Conservation (phyloP, 2,113 vertebrate genomes). For the Bambusicola thoracicus region DNA sequence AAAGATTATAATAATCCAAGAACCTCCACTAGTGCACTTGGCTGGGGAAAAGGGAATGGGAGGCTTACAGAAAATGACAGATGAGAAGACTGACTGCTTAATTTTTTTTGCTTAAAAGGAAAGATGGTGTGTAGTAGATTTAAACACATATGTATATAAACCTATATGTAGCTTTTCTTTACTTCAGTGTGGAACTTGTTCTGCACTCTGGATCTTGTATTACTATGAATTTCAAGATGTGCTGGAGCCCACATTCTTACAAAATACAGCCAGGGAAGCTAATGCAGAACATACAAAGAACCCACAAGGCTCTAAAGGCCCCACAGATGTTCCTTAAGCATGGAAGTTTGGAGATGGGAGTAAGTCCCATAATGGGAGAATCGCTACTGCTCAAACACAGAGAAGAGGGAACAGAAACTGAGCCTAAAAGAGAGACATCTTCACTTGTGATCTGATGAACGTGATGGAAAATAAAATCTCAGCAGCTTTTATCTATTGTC, state of each 20-base stretch:
- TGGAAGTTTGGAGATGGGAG: neutral
- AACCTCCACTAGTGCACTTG: neutral
- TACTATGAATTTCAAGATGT: neutral
- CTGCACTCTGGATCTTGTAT: neutral
- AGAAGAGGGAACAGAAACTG: neutral
- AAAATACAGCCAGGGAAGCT: neutral
- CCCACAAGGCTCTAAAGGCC: neutral
- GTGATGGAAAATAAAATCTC: neutral
- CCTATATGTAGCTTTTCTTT: neutral
- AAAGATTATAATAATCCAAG: constrained; percentile 43
- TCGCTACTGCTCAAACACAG: neutral
- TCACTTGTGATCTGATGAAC: neutral
- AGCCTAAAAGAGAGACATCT: neutral
- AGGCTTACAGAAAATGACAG: constrained; percentile 56
- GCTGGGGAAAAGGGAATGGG: neutral
- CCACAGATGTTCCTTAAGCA: neutral
- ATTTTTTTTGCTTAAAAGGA: constrained; percentile 73
- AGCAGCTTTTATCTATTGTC: neutral
- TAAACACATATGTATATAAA: neutral
- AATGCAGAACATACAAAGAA: neutral
- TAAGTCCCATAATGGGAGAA: neutral
- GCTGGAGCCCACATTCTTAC: neutral
- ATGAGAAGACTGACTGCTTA: constrained; percentile 71
- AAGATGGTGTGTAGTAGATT: constrained; percentile 59
- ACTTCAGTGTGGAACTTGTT: neutral